A percentile compares a stretch with the other conserved stretches of the same genome.
These are phyloP conservation scores for Fistularia tabacaria DNA, from an alignment of 2,797 vertebrate genomes.

Conservation along the genomic window DNA sequence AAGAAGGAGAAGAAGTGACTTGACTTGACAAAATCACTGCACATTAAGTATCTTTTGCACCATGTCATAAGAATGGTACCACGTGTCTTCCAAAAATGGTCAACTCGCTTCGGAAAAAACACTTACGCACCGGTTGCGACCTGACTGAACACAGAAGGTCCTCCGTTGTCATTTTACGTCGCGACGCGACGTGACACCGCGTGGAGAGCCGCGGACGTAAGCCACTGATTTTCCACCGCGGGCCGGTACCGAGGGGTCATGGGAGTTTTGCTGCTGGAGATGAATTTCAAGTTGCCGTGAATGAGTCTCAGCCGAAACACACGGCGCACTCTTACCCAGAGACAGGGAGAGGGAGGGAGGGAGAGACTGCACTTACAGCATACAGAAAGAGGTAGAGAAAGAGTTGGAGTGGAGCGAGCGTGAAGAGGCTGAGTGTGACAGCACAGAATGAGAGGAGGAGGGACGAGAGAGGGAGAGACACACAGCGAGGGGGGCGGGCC, in stretches of 20 bases:
- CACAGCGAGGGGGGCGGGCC: constrained; percentile 55
- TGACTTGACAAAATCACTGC: no score
- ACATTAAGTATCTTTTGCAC: no score
- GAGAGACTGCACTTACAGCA: constrained; percentile 62
- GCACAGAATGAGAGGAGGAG: constrained; percentile 46
- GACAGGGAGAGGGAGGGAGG: constrained; percentile 51
- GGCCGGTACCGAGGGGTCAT: constrained; percentile 43
- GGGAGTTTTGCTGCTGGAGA: constrained; percentile 59
- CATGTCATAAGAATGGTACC: no score
- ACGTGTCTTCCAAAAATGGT: no score
- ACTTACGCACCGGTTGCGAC: no score
- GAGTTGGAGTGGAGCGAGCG: constrained; percentile 61
- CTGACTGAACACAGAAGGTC: no score
- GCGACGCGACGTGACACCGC: no score
- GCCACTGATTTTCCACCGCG: constrained; percentile 26
- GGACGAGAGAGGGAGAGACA: constrained; percentile 52
- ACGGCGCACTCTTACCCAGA: constrained; percentile 62
- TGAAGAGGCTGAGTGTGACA: constrained; percentile 64
- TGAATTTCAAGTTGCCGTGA: constrained; percentile 61
- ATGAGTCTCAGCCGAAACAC: constrained; percentile 62
- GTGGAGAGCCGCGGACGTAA: not conserved
- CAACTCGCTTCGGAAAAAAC: no score
- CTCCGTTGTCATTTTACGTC: no score
- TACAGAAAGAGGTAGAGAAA: constrained; percentile 71
- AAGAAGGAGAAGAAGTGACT: no score